Evolutionary conservation across 1,140 invertebrate species (phyloP).

Genomic region (Meloidogyne chitwoodi): DNA sequence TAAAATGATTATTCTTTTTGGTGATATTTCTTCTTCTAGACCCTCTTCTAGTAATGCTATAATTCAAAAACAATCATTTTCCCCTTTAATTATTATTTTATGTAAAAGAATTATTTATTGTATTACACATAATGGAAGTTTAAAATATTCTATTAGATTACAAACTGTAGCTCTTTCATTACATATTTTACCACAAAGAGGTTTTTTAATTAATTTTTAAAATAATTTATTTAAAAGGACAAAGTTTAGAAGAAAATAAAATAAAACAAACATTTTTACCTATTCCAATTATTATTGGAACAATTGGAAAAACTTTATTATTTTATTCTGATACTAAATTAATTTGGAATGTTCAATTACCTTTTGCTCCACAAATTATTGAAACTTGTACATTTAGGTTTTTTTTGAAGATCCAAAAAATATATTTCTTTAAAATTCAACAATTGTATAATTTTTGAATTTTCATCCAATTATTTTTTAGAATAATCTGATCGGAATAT

Average conservation of each 20-base stretch:
- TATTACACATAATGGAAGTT: constrained; percentile 44
- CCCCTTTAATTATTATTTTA: constrained; percentile 45
- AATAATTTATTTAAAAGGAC: background rate
- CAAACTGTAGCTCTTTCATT: constrained; percentile 37
- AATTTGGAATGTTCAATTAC: constrained; percentile 42
- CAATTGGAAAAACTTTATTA: constrained; percentile 39
- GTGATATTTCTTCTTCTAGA: constrained; percentile 14
- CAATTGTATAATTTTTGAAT: background rate
- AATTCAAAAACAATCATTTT: constrained; percentile 7
- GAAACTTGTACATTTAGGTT: constrained; percentile 34
- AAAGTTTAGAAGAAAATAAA: background rate
- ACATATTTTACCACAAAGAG: constrained; percentile 5
- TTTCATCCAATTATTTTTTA: too few species aligned
- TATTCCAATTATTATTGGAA: constrained; percentile 39
- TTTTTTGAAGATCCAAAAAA: background rate
- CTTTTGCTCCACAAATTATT: constrained; percentile 30
- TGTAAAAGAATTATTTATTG: constrained; percentile 41
- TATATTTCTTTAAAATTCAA: background rate
- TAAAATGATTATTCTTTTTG: constrained; percentile 18
- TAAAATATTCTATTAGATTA: constrained; percentile 36
- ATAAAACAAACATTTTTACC: constrained; percentile 15
- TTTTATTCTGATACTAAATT: constrained; percentile 40
- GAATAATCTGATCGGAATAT: too few species aligned
- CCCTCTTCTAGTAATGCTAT: background rate
- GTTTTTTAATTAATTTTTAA: background rate